Conservation (phyloP, 2,797 vertebrate genomes). For the Hoplostethus atlanticus region DNA sequence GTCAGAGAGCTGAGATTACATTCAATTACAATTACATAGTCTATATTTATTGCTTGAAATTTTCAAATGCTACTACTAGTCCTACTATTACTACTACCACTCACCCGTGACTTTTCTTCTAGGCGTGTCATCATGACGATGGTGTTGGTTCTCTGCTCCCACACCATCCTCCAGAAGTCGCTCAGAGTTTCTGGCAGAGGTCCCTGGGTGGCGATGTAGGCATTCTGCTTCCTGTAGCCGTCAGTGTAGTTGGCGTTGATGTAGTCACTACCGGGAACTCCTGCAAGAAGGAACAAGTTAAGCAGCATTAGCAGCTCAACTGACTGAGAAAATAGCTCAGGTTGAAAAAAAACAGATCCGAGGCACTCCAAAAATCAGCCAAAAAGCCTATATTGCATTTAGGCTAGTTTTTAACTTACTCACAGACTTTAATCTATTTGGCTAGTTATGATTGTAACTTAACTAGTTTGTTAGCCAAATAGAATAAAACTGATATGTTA, state of each 20-base stretch:
- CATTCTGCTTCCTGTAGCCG: constrained; percentile 96
- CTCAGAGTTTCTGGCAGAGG: constrained; percentile 94
- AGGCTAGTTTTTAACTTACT: too few species aligned
- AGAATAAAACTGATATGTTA: too few species aligned
- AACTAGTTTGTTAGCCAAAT: too few species aligned
- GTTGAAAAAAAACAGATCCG: too few species aligned
- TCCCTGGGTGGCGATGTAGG: constrained; percentile 97
- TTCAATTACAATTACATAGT: too few species aligned
- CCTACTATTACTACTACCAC: neutral
- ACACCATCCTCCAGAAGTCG: constrained; percentile 99
- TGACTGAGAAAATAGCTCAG: neutral
- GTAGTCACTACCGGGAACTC: constrained; percentile 95
- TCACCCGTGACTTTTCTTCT: constrained; percentile 96
- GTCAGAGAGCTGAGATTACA: too few species aligned
- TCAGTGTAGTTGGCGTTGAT: constrained; percentile 97
- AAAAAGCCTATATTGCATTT: too few species aligned
- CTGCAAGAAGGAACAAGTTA: constrained; percentile 68
- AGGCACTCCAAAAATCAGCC: too few species aligned
- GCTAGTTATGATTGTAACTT: too few species aligned
- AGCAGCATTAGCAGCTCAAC: neutral
- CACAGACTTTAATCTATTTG: too few species aligned
- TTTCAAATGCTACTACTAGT: too few species aligned
- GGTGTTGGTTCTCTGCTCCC: constrained; percentile 95
- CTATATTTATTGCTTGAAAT: too few species aligned
- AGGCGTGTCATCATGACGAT: constrained; percentile 97